Conservation (phyloP, 2,888 invertebrate genomes). For the Falcaria lacertinaria region DNA sequence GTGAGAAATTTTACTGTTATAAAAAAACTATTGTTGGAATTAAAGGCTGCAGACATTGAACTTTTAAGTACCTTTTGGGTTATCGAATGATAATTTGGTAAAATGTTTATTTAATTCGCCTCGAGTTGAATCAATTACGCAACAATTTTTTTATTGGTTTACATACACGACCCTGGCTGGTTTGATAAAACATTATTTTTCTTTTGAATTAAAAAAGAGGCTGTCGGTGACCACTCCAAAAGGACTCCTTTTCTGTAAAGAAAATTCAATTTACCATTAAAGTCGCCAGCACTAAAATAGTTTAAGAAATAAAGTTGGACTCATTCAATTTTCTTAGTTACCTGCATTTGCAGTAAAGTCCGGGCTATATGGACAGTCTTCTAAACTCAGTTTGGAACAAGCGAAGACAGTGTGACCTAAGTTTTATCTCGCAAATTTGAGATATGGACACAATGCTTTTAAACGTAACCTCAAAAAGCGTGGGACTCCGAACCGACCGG, state of each 20-base stretch:
- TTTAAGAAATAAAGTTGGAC: slow-evolving; percentile 43
- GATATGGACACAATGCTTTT: slow-evolving; percentile 51
- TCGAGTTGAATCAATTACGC: no score
- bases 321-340: slow-evolving; percentile 42
- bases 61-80: no score
- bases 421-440: slow-evolving; percentile 38
- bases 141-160: no score
- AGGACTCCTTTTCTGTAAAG: slow-evolving; percentile 6
- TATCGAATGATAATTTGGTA: no score
- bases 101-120: no score
- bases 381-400: background rate
- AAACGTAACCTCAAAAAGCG: slow-evolving; percentile 41
- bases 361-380: background rate
- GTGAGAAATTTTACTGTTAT: slow-evolving; percentile 5
- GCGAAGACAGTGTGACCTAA: slow-evolving; percentile 13
- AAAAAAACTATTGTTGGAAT: slow-evolving; percentile 6
- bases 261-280: slow-evolving; percentile 12
- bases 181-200: no score
- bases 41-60: no score
- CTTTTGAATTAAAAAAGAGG: no score
- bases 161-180: no score
- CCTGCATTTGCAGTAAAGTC: background rate
- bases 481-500: slow-evolving; percentile 53
- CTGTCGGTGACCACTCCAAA: no score
- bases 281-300: slow-evolving; percentile 41